phyloP scores from a whole-genome alignment of 2,797 vertebrate genomes.

The Petrocephalus schoutedeni region DNA sequence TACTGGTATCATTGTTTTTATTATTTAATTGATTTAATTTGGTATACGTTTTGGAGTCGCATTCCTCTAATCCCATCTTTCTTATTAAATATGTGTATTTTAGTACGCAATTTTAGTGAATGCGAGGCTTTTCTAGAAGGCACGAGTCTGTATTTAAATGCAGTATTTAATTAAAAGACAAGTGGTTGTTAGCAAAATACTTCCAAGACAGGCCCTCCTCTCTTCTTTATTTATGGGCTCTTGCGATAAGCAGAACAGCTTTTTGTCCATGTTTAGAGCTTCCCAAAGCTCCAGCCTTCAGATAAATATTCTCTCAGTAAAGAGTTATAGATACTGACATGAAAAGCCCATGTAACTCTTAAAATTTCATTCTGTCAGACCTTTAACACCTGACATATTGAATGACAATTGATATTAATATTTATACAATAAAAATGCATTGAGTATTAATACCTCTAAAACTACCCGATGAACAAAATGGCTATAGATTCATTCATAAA shows the following conservation, averaged over 20 bases:
- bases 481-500: neutral
- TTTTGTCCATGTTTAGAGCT: neutral
- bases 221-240: neutral
- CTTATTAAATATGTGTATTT: neutral
- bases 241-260: neutral
- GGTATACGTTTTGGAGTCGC: neutral
- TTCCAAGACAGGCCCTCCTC: neutral
- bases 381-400: neutral
- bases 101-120: neutral
- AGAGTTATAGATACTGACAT: neutral
- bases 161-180: too few species aligned
- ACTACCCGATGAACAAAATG: neutral
- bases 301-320: neutral
- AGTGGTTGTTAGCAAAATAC: neutral
- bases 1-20: neutral
- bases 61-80: neutral
- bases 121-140: neutral
- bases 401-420: neutral
- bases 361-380: neutral
- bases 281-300: neutral
- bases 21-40: neutral
- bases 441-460: neutral
- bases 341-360: neutral
- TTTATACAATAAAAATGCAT: neutral
- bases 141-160: neutral